Conservation (phyloP, 2,888 invertebrate genomes). For the Xanthia icteritia region DNA sequence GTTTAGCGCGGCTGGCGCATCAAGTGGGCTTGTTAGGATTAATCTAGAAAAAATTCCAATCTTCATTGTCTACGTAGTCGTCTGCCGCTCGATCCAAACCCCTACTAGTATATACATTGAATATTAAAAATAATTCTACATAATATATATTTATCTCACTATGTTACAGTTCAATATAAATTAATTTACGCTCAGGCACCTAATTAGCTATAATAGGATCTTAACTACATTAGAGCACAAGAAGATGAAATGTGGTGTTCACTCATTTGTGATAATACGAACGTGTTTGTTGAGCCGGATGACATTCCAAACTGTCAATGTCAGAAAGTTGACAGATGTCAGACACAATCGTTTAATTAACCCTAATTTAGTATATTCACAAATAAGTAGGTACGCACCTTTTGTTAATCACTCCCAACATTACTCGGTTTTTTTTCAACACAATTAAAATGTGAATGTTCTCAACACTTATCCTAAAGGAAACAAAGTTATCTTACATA, state of each 20-base stretch:
- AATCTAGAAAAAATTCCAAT: slow-evolving; percentile 44
- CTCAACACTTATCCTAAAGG: slow-evolving; percentile 82
- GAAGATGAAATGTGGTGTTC: slow-evolving; percentile 54
- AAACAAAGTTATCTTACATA: slow-evolving; percentile 77
- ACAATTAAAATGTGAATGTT: slow-evolving; percentile 85
- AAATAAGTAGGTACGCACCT: slow-evolving; percentile 60
- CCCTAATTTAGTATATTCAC: slow-evolving; percentile 57
- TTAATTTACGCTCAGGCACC: slow-evolving; percentile 78
- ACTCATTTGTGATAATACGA: slow-evolving; percentile 62
- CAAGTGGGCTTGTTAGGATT: slow-evolving; percentile 54
- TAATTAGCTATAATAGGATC: slow-evolving; percentile 70
- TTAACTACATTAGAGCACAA: slow-evolving; percentile 64
- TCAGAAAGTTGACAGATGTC: slow-evolving; percentile 26
- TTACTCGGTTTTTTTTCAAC: slow-evolving; percentile 68
- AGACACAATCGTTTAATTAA: slow-evolving; percentile 20
- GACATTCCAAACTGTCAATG: slow-evolving; percentile 32
- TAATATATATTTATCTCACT: slow-evolving; percentile 72
- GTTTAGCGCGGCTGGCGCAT: slow-evolving; percentile 28
- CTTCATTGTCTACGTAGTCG: slow-evolving; percentile 27
- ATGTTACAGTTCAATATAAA: slow-evolving; percentile 74
- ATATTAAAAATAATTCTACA: slow-evolving; percentile 75
- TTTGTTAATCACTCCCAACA: slow-evolving; percentile 50
- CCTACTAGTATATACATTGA: slow-evolving; percentile 50
- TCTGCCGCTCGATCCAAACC: slow-evolving; percentile 47
- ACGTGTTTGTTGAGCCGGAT: slow-evolving; percentile 28